Evolutionary conservation across 2,113 vertebrate genomes (phyloP), one percentile per base, ranked within the genome.

Genomic region (Glareola pratincola): DNA sequence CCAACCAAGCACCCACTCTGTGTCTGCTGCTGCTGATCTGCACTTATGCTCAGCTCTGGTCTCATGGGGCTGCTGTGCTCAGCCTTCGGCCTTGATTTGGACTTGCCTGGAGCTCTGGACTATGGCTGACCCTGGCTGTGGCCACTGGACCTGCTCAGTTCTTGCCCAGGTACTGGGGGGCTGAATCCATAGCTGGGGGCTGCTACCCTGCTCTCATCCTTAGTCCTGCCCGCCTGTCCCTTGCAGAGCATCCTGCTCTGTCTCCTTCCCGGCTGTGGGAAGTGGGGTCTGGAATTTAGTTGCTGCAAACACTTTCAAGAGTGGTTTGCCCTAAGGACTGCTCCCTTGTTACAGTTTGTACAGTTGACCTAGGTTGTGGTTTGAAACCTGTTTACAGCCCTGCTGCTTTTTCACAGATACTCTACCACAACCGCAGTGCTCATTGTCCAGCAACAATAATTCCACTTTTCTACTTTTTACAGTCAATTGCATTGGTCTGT

Each of bases 1-100:
- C 32, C 22, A 6, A 20, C 26, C 7, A 21, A 21, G 32, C 21
- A 14, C 0, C 0, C 30, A 41, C 30, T 19, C 32, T 24, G 24
- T 18, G 64, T 26, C 56, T 37, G 1, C 54, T 80, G 63, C 22
- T 37, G 47, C 64, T 59, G 37, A 12, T 12, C 73, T 87, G 41
- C 2, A 1, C 79, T 75, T 47, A 4, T n/a, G 37, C 60, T 88
- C 74, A 75, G 64, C 14, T 26, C 14, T 23, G 43, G 9, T 16
- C 4, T 0, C 37, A 13, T 9, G 9, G 19, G 9, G 36, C 8
- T 82, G 32, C 4, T 66, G 39, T 36, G 37, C 41, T 80, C 26
- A 56, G 48, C 18, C 1, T 53, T 36, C 11, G 45, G 15, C 1
- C 21, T 80, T 36, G 12, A 1, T 32, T 79, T 77, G 68, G 59